Evolutionary conservation across 2,797 vertebrate species (phyloP), one percentile per base, ranked within the genome.

Genomic region (Mormyrus proboscirostris): DNA sequence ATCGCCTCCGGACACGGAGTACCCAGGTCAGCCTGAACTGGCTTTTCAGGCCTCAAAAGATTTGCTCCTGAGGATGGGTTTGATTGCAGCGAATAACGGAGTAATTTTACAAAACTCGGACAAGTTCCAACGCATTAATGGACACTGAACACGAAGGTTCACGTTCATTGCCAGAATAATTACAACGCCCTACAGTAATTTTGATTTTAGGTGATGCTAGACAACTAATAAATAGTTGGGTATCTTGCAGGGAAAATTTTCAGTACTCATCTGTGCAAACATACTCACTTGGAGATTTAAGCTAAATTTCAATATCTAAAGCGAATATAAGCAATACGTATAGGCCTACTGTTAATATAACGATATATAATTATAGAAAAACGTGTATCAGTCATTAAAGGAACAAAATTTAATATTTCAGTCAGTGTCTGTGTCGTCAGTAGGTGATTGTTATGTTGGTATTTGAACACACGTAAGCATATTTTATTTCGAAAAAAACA

Each of bases 1-100:
- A 96, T 95, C 94, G 96, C 96, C 95, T 92, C 96, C 94, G 96
- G 96, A 95, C 95, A 96, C 90, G 92, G 92, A 89, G 93, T 95
- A 95, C 38, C 91, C 94, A 93, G 95, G 96, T 96, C 96, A 97
- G 92, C 91, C 94, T 91, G 92, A 93, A 93, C 93, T 95, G 96
- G 96, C 95, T 97, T 95, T 95, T 96, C 93, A 96, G 94, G 96
- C 96, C 94, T 92, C 92, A 92, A 38, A 92, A 94, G 94, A 95
- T 95, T 95, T 95, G 95, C 95, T 95, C 82, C 44, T 5, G 92
- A 93, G 90, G 90, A 95, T 94, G 76, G 38, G 93, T 85, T 94
- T 89, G 92, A 92, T 92, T 92, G 93, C 93, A 91, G 94, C 93
- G 94, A 94, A 93, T 79, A 90, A 90, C 44, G 44, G 22, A 85